Conservation (phyloP, 2,888 invertebrate genomes). For the Ferdinandea cuprea region DNA sequence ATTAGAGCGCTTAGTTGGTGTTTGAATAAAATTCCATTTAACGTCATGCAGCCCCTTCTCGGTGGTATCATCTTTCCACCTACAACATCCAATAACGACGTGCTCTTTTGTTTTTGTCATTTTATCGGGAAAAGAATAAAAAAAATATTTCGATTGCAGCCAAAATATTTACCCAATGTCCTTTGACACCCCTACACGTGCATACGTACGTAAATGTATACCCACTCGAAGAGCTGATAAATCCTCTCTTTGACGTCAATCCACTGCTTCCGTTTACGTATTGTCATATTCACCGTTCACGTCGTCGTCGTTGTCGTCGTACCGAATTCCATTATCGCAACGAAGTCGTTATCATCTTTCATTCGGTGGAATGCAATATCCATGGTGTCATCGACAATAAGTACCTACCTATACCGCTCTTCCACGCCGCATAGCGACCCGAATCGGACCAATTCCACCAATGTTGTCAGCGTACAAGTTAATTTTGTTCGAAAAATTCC, state of each 20-base stretch:
- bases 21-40: conserved; percentile 33
- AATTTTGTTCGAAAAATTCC: conserved; percentile 51
- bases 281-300: conserved; percentile 22
- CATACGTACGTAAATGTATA: neutral
- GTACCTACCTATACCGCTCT: too few species aligned
- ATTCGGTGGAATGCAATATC: conserved; percentile 35
- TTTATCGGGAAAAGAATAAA: too few species aligned
- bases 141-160: conserved; percentile 27
- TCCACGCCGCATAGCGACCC: neutral
- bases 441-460: neutral
- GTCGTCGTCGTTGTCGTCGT: conserved; percentile 1
- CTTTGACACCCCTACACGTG: conserved; percentile 23
- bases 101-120: too few species aligned
- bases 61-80: too few species aligned
- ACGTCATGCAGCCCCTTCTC: conserved; percentile 7
- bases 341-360: conserved; percentile 26
- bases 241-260: conserved; percentile 53
- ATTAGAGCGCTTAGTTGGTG: neutral
- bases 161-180: conserved; percentile 45
- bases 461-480: conserved; percentile 6
- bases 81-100: too few species aligned
- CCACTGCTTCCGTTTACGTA: conserved; percentile 53
- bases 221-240: conserved; percentile 35
- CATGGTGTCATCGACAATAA: conserved; percentile 11
- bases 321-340: conserved; percentile 11